Conservation (phyloP, 35 echinoderm and acorn worm species). For the Heliocidaris tuberculata region DNA sequence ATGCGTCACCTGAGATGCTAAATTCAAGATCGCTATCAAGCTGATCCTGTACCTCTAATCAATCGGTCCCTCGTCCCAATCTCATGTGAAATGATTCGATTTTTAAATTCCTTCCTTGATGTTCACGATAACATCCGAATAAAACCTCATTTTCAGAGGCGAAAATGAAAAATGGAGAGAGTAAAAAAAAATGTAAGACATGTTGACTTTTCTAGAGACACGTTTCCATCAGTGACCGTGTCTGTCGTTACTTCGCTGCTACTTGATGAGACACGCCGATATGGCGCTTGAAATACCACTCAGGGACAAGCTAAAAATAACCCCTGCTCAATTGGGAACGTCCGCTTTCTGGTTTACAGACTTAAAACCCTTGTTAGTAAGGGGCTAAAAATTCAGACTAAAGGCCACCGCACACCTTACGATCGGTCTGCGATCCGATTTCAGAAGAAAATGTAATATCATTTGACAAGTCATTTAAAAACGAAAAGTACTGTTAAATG, state of each 20-base stretch:
- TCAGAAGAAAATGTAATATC: too few species aligned
- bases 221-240: background rate
- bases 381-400: background rate
- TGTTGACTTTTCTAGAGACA: background rate
- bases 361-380: background rate
- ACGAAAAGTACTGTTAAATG: too few species aligned
- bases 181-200: background rate
- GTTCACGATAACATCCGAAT: background rate
- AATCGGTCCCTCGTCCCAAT: background rate
- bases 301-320: slow-evolving; percentile 1
- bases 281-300: background rate
- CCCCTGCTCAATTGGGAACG: background rate
- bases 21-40: background rate
- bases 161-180: background rate
- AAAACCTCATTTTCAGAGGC: background rate
- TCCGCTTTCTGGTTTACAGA: background rate
- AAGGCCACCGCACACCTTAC: too few species aligned
- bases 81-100: background rate
- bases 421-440: too few species aligned
- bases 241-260: background rate
- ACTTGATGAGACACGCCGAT: slow-evolving; percentile 7
- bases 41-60: background rate
- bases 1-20: background rate
- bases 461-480: too few species aligned
- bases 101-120: background rate